Percentiles rank a stretch among this genome's conserved stretches.
phyloP scores from a whole-genome alignment of 2,888 invertebrate species.

The Pheosia tremula region DNA sequence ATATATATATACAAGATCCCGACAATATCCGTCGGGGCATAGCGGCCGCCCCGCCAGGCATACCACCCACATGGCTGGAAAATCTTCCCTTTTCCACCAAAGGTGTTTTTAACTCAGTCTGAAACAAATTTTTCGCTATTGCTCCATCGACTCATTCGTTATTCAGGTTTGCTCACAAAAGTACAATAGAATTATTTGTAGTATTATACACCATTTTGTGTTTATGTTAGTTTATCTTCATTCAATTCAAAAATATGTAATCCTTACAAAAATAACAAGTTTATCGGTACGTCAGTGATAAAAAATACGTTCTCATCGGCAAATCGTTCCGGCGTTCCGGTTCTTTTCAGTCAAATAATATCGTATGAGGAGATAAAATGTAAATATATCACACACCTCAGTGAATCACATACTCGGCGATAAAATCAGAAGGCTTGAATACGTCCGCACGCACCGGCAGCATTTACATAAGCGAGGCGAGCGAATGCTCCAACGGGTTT shows the following conservation, averaged over 20 bases:
- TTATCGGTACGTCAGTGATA: not conserved
- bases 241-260: conserved; percentile 1
- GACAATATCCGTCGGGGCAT: too few species aligned
- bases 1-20: too few species aligned
- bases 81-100: too few species aligned
- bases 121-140: too few species aligned
- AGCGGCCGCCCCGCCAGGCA: too few species aligned
- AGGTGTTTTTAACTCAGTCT: too few species aligned
- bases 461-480: conserved; percentile 55
- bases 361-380: conserved; percentile 43
- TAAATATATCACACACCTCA: conserved; percentile 60
- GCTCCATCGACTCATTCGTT: too few species aligned
- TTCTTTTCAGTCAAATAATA: conserved; percentile 42
- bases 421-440: conserved; percentile 63
- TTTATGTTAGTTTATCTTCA: not conserved
- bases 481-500: conserved; percentile 8
- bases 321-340: conserved; percentile 35
- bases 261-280: not conserved
- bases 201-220: too few species aligned
- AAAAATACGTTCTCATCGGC: conserved; percentile 20
- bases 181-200: too few species aligned
- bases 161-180: too few species aligned
- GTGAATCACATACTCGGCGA: conserved; percentile 50
- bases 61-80: too few species aligned
- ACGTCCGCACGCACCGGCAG: conserved; percentile 55